Conservation (phyloP, 2,113 vertebrate species). For the Ceuthmochares aereus region DNA sequence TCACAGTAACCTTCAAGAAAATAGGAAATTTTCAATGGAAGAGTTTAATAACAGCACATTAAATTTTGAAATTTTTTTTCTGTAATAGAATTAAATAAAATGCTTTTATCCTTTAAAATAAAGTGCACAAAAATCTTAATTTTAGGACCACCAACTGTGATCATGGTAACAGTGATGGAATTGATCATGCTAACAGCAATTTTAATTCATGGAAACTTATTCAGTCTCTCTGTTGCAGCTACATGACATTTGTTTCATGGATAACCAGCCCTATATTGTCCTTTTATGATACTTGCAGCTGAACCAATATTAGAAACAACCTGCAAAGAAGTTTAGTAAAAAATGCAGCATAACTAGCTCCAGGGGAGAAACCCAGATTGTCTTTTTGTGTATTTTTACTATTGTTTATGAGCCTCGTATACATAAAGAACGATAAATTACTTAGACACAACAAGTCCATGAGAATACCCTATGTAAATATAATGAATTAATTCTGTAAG, state of each 20-base stretch:
- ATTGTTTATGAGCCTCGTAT: neutral
- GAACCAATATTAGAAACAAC: neutral
- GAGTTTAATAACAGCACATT: neutral
- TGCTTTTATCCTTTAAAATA: constrained; percentile 10
- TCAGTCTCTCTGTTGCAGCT: neutral
- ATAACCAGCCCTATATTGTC: neutral
- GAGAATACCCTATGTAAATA: neutral
- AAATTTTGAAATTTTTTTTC: neutral
- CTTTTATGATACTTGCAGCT: neutral
- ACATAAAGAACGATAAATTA: neutral
- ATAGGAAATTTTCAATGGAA: neutral
- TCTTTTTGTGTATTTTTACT: neutral
- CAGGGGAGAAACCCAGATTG: neutral
- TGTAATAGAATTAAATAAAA: neutral
- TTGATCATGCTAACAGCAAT: neutral
- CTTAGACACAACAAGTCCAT: neutral
- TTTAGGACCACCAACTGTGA: neutral
- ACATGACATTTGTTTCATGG: neutral
- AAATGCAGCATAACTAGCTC: neutral
- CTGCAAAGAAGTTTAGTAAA: neutral
- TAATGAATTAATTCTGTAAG: neutral
- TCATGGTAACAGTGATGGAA: neutral
- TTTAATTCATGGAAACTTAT: neutral
- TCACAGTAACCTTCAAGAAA: constrained; percentile 45
- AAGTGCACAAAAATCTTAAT: neutral